Percentiles rank a stretch among this genome's conserved stretches.
These are phyloP conservation scores for Keiferia lycopersicella DNA, from an alignment of 2,888 invertebrate genomes.

Conservation along the genomic window DNA sequence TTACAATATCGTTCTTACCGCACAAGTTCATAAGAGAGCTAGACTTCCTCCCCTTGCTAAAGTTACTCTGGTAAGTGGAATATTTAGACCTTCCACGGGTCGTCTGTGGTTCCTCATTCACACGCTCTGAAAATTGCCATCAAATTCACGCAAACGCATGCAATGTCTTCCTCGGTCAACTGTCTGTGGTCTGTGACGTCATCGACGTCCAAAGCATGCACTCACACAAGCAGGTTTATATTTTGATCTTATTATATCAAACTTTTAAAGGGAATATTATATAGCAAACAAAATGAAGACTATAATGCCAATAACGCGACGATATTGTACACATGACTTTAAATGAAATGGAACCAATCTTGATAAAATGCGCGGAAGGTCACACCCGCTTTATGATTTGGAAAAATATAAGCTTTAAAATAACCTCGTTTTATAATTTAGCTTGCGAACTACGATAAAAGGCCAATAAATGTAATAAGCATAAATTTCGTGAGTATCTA, in stretches of 20 bases:
- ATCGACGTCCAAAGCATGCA: conserved; percentile 50
- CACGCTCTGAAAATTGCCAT: conserved; percentile 89
- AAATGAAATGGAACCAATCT: conserved; percentile 53
- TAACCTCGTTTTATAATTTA: conserved; percentile 51
- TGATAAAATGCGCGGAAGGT: conserved; percentile 71
- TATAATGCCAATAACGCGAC: conserved; percentile 30
- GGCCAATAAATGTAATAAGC: conserved; percentile 64
- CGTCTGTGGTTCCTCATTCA: conserved; percentile 89
- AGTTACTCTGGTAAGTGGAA: conserved; percentile 91
- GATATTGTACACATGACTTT: conserved; percentile 31
- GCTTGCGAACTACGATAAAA: conserved; percentile 63
- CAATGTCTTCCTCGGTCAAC: conserved; percentile 42
- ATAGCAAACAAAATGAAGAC: conserved; percentile 33
- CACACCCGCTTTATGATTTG: conserved; percentile 63
- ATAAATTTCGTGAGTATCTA: conserved; percentile 65
- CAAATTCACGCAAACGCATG: conserved; percentile 64
- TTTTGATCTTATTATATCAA: conserved; percentile 16
- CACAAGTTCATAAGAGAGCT: conserved; percentile 97
- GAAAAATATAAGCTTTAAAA: conserved; percentile 55
- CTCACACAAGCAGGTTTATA: conserved; percentile 58
- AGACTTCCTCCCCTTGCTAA: conserved; percentile 93
- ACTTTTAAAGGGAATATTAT: conserved; percentile 18
- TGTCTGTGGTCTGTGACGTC: conserved; percentile 23
- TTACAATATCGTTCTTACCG: conserved; percentile 87
- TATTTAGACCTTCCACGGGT: conserved; percentile 92